Evolutionary conservation across 2,888 invertebrate species (phyloP).

Genomic region (Cerceris rybyensis): DNA sequence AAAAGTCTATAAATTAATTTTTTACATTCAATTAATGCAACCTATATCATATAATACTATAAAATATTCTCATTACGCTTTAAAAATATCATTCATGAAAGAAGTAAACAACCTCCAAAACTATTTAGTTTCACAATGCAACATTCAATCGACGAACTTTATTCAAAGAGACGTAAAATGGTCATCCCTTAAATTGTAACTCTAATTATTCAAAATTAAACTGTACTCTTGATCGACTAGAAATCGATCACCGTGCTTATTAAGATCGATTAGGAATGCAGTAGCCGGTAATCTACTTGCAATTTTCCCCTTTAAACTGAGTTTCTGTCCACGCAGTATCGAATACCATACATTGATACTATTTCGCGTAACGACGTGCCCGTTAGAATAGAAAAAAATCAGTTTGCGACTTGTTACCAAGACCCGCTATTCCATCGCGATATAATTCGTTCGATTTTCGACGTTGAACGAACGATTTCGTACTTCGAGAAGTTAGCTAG

Average conservation of each 20-base stretch:
- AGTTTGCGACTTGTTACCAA: constrained; percentile 13
- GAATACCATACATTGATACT: constrained; percentile 31
- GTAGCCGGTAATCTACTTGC: background rate
- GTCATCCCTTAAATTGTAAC: constrained; percentile 19
- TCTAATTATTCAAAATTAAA: constrained; percentile 42
- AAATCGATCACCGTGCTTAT: constrained; percentile 46
- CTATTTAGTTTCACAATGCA: background rate
- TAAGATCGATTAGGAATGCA: constrained; percentile 20
- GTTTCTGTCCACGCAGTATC: constrained; percentile 5
- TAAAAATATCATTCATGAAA: no score
- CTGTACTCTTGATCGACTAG: constrained; percentile 22
- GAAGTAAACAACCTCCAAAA: background rate
- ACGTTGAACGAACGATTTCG: constrained; percentile 7
- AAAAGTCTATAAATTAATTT: no score
- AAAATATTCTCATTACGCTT: no score
- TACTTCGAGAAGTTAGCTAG: background rate
- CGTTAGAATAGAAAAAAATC: constrained; percentile 46
- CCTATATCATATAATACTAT: no score
- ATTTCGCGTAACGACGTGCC: constrained; percentile 21
- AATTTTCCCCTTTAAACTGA: constrained; percentile 26
- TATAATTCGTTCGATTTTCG: background rate
- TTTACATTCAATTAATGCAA: no score
- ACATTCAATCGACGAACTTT: background rate
- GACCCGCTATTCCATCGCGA: background rate
- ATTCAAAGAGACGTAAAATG: constrained; percentile 7